Conservation (phyloP, 2,888 invertebrate genomes). For the Synanthedon tipuliformis region DNA sequence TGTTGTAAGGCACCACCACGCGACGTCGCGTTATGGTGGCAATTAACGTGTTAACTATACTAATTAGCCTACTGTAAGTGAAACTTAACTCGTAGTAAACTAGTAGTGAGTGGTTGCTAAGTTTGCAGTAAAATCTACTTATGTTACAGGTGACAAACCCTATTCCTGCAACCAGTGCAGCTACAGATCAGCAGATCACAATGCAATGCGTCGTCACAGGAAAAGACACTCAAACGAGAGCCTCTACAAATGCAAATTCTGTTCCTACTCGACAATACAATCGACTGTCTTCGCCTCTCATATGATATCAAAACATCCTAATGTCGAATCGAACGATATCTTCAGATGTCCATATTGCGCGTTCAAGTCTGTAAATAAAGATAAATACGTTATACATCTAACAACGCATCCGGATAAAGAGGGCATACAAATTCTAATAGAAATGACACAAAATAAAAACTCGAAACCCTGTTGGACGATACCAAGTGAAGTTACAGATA, state of each 20-base stretch:
- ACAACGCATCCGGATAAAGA: constrained; percentile 62
- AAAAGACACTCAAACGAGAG: constrained; percentile 80
- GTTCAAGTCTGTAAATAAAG: constrained; percentile 74
- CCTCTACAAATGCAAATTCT: constrained; percentile 82
- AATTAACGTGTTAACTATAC: too few species aligned
- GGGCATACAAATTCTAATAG: constrained; percentile 41
- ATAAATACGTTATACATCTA: constrained; percentile 69
- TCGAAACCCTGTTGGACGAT: constrained; percentile 56
- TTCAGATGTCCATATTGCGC: constrained; percentile 73
- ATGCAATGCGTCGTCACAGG: constrained; percentile 83
- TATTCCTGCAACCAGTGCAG: constrained; percentile 80
- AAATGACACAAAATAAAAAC: constrained; percentile 40
- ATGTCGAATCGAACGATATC: constrained; percentile 71
- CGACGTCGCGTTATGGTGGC: too few species aligned
- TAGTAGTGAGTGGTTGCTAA: too few species aligned
- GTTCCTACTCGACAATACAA: constrained; percentile 84
- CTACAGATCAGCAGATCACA: constrained; percentile 83
- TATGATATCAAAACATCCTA: constrained; percentile 83
- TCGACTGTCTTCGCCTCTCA: constrained; percentile 83
- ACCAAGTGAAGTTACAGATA: constrained; percentile 37
- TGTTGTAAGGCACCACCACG: too few species aligned
- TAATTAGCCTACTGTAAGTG: too few species aligned
- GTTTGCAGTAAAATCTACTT: background rate
- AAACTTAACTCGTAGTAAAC: too few species aligned
- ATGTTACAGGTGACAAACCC: constrained; percentile 75